These are phyloP conservation scores for Dolichoris vasculosae DNA, from an alignment of 1,140 invertebrate species.

Conservation along the genomic window DNA sequence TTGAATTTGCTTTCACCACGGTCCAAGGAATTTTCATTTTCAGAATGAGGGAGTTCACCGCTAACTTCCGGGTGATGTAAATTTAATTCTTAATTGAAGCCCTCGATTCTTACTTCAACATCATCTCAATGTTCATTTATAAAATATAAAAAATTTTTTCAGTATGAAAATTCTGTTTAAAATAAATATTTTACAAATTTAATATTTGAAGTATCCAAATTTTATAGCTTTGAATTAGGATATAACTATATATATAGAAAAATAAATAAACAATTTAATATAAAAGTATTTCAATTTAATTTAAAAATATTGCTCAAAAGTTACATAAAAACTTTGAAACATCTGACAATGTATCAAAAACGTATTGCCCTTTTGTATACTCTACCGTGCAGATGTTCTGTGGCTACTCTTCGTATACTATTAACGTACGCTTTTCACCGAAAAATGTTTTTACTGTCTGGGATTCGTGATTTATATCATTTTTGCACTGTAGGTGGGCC, in stretches of 20 bases:
- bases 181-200: too few species aligned
- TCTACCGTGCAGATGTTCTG: not conserved
- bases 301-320: not conserved
- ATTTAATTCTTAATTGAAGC: constrained; percentile 19
- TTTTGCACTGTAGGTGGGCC: constrained; percentile 45
- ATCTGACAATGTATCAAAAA: not conserved
- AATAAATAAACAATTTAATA: too few species aligned
- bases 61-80: constrained; percentile 18
- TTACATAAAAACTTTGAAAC: not conserved
- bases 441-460: constrained; percentile 12
- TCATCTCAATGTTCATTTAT: not conserved
- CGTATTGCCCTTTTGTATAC: not conserved
- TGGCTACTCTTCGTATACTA: constrained; percentile 2
- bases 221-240: too few species aligned
- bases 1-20: constrained; percentile 19
- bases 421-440: not conserved
- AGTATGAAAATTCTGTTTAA: too few species aligned
- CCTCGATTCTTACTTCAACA: not conserved
- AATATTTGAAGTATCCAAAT: too few species aligned
- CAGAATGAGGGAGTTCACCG: not conserved
- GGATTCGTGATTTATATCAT: constrained; percentile 34
- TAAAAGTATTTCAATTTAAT: not conserved
- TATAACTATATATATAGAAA: too few species aligned
- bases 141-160: too few species aligned
- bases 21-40: constrained; percentile 43